These are phyloP conservation scores for Phrynocephalus vlangalii DNA, from an alignment of 2,797 vertebrate species.

Conservation along the genomic window DNA sequence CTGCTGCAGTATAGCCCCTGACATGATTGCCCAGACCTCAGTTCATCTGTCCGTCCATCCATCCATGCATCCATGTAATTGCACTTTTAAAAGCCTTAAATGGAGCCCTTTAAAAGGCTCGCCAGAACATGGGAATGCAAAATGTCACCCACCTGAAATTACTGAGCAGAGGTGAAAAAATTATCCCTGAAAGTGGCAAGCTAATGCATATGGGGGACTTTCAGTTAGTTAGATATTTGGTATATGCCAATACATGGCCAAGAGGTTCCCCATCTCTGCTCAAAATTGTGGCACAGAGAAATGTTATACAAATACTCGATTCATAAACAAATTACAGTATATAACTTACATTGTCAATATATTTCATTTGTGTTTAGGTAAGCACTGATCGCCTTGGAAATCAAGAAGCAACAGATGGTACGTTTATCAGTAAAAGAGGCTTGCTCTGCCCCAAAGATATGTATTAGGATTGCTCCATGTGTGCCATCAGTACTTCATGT, in stretches of 20 bases:
- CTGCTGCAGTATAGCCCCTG: background rate
- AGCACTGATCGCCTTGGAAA: slow-evolving; percentile 58
- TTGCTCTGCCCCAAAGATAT: background rate
- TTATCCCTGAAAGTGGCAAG: no score
- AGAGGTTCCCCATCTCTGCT: background rate
- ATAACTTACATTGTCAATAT: slow-evolving; percentile 25
- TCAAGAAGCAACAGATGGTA: slow-evolving; percentile 59
- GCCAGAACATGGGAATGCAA: no score
- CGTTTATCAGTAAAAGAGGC: background rate
- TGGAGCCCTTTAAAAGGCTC: no score
- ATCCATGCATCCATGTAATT: background rate
- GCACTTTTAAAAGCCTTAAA: no score
- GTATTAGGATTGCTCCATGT: no score
- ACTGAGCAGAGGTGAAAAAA: no score
- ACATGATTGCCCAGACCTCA: background rate
- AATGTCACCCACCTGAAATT: no score
- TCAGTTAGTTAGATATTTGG: no score
- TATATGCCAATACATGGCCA: no score
- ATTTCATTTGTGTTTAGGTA: slow-evolving; percentile 67
- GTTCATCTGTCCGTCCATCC: background rate
- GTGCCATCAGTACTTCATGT: no score
- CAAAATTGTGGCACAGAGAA: background rate
- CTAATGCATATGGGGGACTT: no score
- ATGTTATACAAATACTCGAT: background rate
- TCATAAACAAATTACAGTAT: background rate